These are phyloP conservation scores for Neogobius melanostomus DNA, from an alignment of 2,113 vertebrate genomes.

Conservation along the genomic window DNA sequence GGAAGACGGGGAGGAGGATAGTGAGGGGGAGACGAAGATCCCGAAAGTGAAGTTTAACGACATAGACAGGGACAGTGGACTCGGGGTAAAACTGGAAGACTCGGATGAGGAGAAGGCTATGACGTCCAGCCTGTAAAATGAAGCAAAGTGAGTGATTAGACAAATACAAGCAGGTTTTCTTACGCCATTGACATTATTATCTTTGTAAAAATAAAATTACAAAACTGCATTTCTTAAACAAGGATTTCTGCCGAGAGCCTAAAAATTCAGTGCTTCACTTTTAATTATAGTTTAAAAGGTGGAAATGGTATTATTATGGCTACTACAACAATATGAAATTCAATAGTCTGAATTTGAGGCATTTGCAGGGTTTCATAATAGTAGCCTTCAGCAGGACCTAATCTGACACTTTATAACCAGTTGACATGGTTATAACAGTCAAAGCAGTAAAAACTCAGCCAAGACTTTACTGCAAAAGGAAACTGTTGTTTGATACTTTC, in stretches of 20 bases:
- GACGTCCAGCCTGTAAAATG: constrained; percentile 39
- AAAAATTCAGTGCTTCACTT: too few species aligned
- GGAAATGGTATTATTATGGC: too few species aligned
- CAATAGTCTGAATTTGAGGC: too few species aligned
- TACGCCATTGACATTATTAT: neutral
- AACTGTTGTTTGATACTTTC: neutral
- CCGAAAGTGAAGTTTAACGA: constrained; percentile 37
- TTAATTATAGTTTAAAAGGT: too few species aligned
- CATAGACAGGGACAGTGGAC: constrained; percentile 51
- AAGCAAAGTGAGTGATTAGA: neutral
- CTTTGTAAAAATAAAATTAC: neutral
- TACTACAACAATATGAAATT: too few species aligned
- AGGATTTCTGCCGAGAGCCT: too few species aligned
- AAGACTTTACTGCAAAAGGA: neutral
- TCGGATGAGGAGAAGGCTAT: neutral
- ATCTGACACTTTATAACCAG: too few species aligned
- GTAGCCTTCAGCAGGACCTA: too few species aligned
- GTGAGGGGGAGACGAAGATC: constrained; percentile 17
- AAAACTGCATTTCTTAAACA: too few species aligned
- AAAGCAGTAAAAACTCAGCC: neutral
- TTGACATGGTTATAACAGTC: neutral
- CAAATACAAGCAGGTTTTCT: constrained; percentile 6
- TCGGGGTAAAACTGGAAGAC: constrained; percentile 44
- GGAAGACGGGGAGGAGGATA: constrained; percentile 47
- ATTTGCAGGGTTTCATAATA: too few species aligned